phyloP scores from a whole-genome alignment of 2,797 vertebrate species.

The Avahi laniger region DNA sequence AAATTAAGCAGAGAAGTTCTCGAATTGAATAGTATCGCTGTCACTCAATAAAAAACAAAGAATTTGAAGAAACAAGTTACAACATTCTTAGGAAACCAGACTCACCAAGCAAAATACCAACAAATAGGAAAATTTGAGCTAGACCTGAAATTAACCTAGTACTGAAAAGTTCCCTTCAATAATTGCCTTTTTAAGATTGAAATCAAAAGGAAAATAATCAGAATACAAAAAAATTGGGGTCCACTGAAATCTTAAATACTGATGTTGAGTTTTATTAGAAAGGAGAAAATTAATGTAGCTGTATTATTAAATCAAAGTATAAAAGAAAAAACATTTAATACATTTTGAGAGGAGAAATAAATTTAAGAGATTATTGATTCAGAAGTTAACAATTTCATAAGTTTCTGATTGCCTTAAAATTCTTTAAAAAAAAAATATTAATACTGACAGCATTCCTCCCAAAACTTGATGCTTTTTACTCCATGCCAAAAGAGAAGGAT shows the following conservation, averaged over 20 bases:
- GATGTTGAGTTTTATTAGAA: not conserved
- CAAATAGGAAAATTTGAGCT: constrained; percentile 32
- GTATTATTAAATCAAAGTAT: constrained; percentile 20
- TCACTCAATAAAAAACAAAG: constrained; percentile 68
- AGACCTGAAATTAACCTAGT: not conserved
- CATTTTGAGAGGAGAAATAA: not conserved
- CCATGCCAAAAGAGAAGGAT: not conserved
- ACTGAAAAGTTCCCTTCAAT: constrained; percentile 43
- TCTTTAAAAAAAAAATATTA: not conserved
- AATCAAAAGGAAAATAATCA: constrained; percentile 45
- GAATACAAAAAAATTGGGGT: not conserved
- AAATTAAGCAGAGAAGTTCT: constrained; percentile 73
- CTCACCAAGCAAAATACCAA: constrained; percentile 26
- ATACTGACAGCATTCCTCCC: not conserved
- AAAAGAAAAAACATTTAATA: not conserved
- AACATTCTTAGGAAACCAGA: constrained; percentile 51
- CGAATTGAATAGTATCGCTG: constrained; percentile 54
- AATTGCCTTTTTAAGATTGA: constrained; percentile 1
- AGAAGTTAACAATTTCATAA: constrained; percentile 4
- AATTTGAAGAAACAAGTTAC: constrained; percentile 76
- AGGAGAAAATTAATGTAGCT: not conserved
- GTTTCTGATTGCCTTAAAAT: not conserved
- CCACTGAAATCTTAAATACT: constrained; percentile 26
- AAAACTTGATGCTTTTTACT: not conserved
- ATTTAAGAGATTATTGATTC: not conserved